Conservation (phyloP, 2,113 vertebrate species). For the Misgurnus mizolepis region DNA sequence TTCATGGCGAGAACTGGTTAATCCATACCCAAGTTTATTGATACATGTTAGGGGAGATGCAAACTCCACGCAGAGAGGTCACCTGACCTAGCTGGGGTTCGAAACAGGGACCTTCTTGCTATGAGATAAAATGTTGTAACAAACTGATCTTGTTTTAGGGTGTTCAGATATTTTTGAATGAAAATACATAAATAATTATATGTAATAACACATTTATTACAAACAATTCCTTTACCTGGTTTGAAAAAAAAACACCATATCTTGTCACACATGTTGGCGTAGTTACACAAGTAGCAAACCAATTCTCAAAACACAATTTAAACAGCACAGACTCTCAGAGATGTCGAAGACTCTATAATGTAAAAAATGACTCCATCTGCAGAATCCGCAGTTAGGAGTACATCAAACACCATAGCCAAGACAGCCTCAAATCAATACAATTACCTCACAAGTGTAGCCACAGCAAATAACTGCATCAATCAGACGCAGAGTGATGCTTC, state of each 20-base stretch:
- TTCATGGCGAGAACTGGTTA: no score
- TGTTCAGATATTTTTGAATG: no score
- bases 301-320: not conserved
- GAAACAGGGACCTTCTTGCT: no score
- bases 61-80: no score
- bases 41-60: no score
- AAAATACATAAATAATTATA: no score
- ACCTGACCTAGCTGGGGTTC: no score
- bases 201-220: no score
- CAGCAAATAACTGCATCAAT: slow-evolving; percentile 35
- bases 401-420: slow-evolving; percentile 10
- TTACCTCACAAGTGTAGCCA: slow-evolving; percentile 32
- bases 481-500: not conserved
- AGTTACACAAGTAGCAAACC: not conserved
- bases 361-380: slow-evolving; percentile 15
- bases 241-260: not conserved
- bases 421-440: slow-evolving; percentile 28
- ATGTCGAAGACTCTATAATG: slow-evolving; percentile 8
- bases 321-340: slow-evolving; percentile 3
- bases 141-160: not conserved
- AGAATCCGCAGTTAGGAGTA: not conserved
- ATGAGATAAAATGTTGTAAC: no score
- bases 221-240: not conserved
- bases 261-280: not conserved
- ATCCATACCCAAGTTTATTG: no score